Base-by-base conservation (phyloP, 2,888 invertebrate species). In the Brenthis daphne region DNA sequence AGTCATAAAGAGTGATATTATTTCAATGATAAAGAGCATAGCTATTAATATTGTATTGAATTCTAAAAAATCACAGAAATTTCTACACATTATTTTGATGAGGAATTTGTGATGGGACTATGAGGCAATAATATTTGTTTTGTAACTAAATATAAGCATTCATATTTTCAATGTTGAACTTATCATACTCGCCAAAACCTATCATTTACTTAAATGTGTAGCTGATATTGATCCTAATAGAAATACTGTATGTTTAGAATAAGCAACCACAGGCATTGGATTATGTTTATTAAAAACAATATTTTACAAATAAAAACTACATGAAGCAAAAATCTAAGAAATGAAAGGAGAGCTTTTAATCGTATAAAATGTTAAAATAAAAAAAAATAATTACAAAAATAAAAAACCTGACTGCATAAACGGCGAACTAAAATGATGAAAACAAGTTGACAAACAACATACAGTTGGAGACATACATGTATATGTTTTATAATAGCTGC, bases 161-260 rank as follows among this genome's bases (percentile, higher is more conserved):
- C 11, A 13, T 47, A 58, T 8, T 2, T 48, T 60, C 24, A 11
- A n/a, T 29, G 37, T 37, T 37, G 37, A 60, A 50, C 29, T 60
- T 33, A 50, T 29, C 50, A 60, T 60, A 29, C 48, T 60, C 29
- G 50, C 60, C 60, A 33, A 50, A 60, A 50, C 50, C n/a, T 48
- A 14, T 60, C n/a, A n/a, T 50, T 29, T 48, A 60, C 24, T 50
- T 60, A 48, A 48, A 60, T n/a, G 12, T 2, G 4, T n/a, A 58
- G 48, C 24, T 58, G 24, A 24, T 48, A 50, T 60, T 24, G 47
- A 48, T 60, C 60, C 29, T 60, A 50, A 60, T 57, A 37, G 16
- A 37, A 57, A 16, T 16, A 57, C 33, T 50, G 29, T 57, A 43
- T 43, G 48, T 13, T 29, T 33, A 33, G 29, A 33, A 3, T 60